Evolutionary conservation across 2,113 vertebrate species (phyloP).

Genomic region (Solea solea): DNA sequence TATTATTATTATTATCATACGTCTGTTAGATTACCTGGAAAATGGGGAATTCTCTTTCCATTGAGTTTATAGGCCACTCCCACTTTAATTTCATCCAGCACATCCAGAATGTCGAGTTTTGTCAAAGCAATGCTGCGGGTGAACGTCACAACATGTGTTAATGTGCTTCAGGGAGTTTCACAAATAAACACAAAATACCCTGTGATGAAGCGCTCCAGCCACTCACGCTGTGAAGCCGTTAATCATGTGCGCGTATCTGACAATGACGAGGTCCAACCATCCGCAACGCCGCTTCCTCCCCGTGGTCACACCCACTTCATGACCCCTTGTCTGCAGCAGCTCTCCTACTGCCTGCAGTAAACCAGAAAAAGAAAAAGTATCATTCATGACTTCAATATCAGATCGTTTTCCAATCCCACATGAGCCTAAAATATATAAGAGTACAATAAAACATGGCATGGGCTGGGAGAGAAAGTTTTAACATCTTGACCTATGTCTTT

Average conservation of each 20-base stretch:
- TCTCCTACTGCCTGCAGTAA: constrained; percentile 87
- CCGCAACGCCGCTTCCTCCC: constrained; percentile 96
- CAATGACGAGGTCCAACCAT: constrained; percentile 95
- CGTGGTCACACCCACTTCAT: constrained; percentile 95
- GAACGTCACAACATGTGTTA: not conserved
- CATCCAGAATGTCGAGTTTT: constrained; percentile 97
- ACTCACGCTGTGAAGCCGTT: constrained; percentile 98
- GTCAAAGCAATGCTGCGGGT: constrained; percentile 91
- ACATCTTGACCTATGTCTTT: constrained; percentile 52
- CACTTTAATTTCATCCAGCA: constrained; percentile 94
- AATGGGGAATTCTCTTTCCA: constrained; percentile 95
- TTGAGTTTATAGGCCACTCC: constrained; percentile 93
- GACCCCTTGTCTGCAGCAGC: constrained; percentile 93
- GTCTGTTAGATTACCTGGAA: constrained; percentile 86
- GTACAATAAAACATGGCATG: constrained; percentile 32
- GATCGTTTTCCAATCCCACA: not conserved
- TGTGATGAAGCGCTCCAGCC: not conserved
- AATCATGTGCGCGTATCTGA: constrained; percentile 97
- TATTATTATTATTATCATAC: not conserved
- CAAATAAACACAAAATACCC: not conserved
- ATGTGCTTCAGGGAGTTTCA: not conserved
- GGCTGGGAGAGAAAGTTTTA: constrained; percentile 16
- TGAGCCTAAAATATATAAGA: constrained; percentile 3
- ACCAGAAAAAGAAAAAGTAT: not conserved
- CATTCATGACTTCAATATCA: no score